Percentiles rank a stretch among this genome's conserved stretches.
These are phyloP conservation scores for Masnerella sp. DNA, from an alignment of 2,888 invertebrate species.

Conservation along the genomic window DNA sequence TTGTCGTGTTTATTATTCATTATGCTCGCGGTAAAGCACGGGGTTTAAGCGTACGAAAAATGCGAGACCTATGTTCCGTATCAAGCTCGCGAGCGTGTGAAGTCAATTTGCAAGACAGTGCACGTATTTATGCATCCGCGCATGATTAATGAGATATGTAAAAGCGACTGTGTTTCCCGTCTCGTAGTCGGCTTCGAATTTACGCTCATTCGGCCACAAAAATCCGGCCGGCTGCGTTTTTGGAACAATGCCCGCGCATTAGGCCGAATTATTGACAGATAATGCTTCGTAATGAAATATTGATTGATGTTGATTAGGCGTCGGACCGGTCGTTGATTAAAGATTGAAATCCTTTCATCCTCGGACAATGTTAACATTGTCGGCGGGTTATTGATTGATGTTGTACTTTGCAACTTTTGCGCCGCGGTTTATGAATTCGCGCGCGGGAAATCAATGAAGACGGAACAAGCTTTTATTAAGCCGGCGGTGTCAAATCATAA, in stretches of 20 bases:
- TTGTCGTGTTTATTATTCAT: constrained; percentile 65
- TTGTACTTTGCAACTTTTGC: constrained; percentile 33
- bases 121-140: constrained; percentile 52
- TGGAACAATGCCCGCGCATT: constrained; percentile 17
- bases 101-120: constrained; percentile 66
- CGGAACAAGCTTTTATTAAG: constrained; percentile 50
- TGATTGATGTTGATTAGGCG: constrained; percentile 49
- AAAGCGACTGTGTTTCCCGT: constrained; percentile 49
- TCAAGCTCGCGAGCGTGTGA: constrained; percentile 64
- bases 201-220: constrained; percentile 33
- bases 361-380: constrained; percentile 46
- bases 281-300: constrained; percentile 41
- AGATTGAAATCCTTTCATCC: constrained; percentile 50
- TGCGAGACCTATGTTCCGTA: constrained; percentile 66
- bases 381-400: constrained; percentile 53
- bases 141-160: constrained; percentile 57
- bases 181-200: constrained; percentile 48
- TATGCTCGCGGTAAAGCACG: constrained; percentile 62
- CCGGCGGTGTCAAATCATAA: constrained; percentile 42
- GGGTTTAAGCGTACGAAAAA: constrained; percentile 65
- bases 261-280: constrained; percentile 19
- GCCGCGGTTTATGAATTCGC: constrained; percentile 41
- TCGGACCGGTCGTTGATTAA: constrained; percentile 25
- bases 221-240: background rate
- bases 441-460: constrained; percentile 51